Conservation (phyloP, 2,113 vertebrate species). For the Ciconia stormi region DNA sequence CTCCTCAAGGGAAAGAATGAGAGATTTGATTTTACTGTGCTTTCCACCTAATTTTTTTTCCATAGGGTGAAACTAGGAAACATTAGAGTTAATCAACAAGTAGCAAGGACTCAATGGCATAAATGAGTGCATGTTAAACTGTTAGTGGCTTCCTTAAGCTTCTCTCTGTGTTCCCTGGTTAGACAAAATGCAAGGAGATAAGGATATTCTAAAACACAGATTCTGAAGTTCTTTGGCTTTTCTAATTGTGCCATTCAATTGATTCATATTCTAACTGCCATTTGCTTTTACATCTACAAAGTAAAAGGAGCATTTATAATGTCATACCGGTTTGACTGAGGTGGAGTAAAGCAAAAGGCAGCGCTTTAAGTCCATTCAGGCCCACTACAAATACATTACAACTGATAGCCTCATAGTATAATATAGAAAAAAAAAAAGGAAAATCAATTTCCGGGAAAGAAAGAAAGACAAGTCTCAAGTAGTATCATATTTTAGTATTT, state of each 20-base stretch:
- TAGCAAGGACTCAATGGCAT: neutral
- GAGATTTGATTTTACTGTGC: fast-evolving
- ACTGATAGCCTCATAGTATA: neutral
- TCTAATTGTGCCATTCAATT: neutral
- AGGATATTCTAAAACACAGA: neutral
- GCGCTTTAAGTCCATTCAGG: neutral
- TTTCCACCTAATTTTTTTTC: neutral
- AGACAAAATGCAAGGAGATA: neutral
- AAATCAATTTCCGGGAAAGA: neutral
- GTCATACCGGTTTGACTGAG: neutral
- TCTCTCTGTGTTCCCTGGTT: fast-evolving
- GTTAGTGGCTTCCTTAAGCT: neutral
- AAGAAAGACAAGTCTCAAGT: neutral
- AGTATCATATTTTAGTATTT: neutral
- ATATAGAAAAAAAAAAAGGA: neutral
- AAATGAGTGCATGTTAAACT: neutral
- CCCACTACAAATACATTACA: neutral
- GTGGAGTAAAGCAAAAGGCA: neutral
- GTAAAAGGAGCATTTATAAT: neutral
- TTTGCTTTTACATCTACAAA: neutral
- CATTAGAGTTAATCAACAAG: neutral
- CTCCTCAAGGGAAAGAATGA: neutral
- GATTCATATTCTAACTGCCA: neutral
- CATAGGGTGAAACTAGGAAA: neutral
- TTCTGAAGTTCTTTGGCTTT: neutral